These are phyloP conservation scores for Chaunax sp. DNA, from an alignment of 2,797 vertebrate species.

Conservation along the genomic window DNA sequence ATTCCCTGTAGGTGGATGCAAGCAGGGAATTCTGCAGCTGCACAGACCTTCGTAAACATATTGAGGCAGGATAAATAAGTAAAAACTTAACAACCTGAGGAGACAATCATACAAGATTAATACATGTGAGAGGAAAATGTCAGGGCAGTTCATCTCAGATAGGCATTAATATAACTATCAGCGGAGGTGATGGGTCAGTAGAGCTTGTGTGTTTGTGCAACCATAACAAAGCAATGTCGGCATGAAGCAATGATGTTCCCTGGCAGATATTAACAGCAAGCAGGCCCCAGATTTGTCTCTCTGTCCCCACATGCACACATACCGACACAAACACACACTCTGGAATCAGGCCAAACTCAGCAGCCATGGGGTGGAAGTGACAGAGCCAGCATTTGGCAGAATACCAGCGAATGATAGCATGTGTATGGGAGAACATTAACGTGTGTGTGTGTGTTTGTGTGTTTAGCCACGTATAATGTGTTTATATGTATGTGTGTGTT, in stretches of 20 bases:
- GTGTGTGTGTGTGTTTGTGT: slow-evolving; percentile 25
- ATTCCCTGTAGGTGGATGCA: slow-evolving; percentile 61
- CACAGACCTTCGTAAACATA: slow-evolving; percentile 32
- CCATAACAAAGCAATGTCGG: slow-evolving; percentile 58
- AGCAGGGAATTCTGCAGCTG: slow-evolving; percentile 36
- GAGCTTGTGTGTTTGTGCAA: slow-evolving; percentile 43
- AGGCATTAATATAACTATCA: slow-evolving; percentile 29
- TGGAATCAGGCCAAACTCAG: slow-evolving; percentile 49
- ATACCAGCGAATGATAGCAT: slow-evolving; percentile 45
- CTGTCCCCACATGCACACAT: slow-evolving; percentile 32
- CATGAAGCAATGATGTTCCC: slow-evolving; percentile 48
- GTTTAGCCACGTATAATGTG: slow-evolving; percentile 10
- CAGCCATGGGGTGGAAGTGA: slow-evolving; percentile 48
- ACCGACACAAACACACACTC: slow-evolving; percentile 11
- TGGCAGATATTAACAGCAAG: slow-evolving; percentile 64
- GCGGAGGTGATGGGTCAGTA: slow-evolving; percentile 56
- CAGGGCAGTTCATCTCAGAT: slow-evolving; percentile 24
- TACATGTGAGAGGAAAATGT: no score
- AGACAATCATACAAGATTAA: slow-evolving; percentile 14
- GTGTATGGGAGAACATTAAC: slow-evolving; percentile 33
- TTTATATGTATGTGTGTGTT: slow-evolving; percentile 36
- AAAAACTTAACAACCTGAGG: neutral
- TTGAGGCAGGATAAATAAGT: neutral
- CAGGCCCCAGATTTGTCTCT: slow-evolving; percentile 49
- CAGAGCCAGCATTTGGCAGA: slow-evolving; percentile 67